Conservation (phyloP, 2,797 vertebrate species). For the Enteromius argenteus region DNA sequence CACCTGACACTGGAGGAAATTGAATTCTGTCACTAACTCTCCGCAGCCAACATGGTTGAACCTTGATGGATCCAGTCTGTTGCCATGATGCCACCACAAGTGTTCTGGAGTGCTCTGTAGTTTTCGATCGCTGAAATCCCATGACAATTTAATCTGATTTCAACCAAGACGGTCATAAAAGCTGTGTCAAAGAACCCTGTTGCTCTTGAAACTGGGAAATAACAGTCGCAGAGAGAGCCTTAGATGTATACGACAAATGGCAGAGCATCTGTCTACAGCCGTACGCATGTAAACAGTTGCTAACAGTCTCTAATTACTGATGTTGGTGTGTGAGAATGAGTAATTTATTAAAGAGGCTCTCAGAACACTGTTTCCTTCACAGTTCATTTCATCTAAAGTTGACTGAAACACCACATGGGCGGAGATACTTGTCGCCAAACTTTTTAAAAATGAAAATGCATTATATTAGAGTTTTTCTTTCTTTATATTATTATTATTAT, state of each 20-base stretch:
- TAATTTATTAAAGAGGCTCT: slow-evolving; percentile 42
- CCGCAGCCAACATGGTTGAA: slow-evolving; percentile 50
- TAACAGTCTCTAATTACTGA: slow-evolving; percentile 49
- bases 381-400: slow-evolving; percentile 34
- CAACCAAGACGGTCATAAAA: slow-evolving; percentile 6
- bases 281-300: slow-evolving; percentile 46
- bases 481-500: too few relatives aligned
- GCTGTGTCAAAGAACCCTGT: slow-evolving; percentile 8
- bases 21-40: slow-evolving; percentile 65
- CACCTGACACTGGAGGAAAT: slow-evolving; percentile 62
- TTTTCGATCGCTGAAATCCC: slow-evolving; percentile 36
- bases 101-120: slow-evolving; percentile 7
- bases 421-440: not conserved
- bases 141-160: slow-evolving; percentile 44
- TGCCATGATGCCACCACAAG: slow-evolving; percentile 50
- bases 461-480: not conserved
- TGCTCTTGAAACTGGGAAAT: slow-evolving; percentile 21
- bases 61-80: slow-evolving; percentile 57
- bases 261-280: slow-evolving; percentile 30
- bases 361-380: slow-evolving; percentile 27
- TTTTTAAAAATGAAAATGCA: not conserved
- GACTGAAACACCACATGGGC: slow-evolving; percentile 13
- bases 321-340: slow-evolving; percentile 39
- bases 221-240: not conserved
- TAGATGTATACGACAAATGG: slow-evolving; percentile 42